Percentiles rank a stretch among this genome's conserved stretches.
phyloP scores from a whole-genome alignment of 1,140 invertebrate genomes.

The Vanessa atalanta region DNA sequence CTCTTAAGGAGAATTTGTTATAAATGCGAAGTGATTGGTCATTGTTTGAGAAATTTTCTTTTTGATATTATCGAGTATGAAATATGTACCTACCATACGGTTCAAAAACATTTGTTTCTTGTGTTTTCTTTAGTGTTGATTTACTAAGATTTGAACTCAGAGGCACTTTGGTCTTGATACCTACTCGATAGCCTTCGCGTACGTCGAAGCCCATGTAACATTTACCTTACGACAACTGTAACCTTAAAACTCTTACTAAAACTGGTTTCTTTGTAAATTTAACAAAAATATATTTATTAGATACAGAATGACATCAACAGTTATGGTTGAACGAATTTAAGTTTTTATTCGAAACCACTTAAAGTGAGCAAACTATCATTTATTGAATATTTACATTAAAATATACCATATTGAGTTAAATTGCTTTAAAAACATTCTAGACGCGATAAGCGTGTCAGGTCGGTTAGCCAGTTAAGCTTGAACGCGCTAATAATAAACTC shows the following conservation, averaged over 20 bases:
- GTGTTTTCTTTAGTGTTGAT: not conserved
- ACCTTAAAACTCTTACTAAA: conserved; percentile 34
- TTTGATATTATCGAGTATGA: conserved; percentile 5
- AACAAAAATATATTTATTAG: conserved; percentile 4
- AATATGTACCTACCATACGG: not conserved
- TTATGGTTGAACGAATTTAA: not conserved
- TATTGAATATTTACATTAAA: conserved; percentile 8
- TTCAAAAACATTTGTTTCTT: not conserved
- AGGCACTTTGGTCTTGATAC: not conserved
- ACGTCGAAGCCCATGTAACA: conserved; percentile 24
- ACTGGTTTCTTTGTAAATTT: conserved; percentile 30
- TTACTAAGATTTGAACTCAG: not conserved
- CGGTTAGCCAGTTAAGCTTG: conserved; percentile 39
- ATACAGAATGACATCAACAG: not conserved
- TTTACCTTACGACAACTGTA: conserved; percentile 42
- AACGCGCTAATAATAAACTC: conserved; percentile 48
- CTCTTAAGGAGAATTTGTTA: conserved; percentile 30
- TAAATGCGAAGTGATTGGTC: conserved; percentile 36
- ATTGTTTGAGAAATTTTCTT: conserved; percentile 27
- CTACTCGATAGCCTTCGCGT: conserved; percentile 18
- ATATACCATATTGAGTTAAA: conserved; percentile 13
- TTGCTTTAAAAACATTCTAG: conserved; percentile 20
- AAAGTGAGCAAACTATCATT: not conserved
- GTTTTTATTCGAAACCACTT: conserved; percentile 3
- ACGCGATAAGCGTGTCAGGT: conserved; percentile 28